Base-by-base conservation (phyloP, 2,797 vertebrate species). In the Furcifer pardalis region DNA sequence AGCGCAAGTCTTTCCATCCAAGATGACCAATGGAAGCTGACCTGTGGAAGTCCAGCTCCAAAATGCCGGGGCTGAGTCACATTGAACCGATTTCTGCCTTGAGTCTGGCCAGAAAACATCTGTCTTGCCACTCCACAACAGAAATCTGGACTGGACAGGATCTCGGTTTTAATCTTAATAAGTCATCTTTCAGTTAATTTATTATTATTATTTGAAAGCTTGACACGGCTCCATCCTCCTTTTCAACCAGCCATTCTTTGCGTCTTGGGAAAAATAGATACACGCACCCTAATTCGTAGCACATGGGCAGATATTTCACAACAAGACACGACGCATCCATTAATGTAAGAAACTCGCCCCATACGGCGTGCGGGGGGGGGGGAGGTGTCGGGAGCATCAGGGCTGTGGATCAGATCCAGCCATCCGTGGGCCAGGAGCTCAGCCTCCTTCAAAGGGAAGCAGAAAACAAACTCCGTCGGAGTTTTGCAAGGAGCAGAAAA, bases 291-390 rank as follows among this genome's bases (percentile, higher is more conserved):
- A 85, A 85, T 85, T 56, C 40, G 27, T 80, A 74, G 69, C 84
- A 85, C 72, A 85, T 75, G 84, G 69, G 66, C 46, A 37, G 77
- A 52, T n/a, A 63, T 74, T 85, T 85, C 77, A 66, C 77, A 85
- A 74, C 27, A 62, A 85, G 69, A 85, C 60, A 66, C 77, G 80
- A 74, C 84, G 66, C 63, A 52, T 27, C 69, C 84, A 74, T 65
- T 85, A 79, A 73, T 85, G 74, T 74, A 85, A 80, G 69, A 85
- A 80, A 74, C 79, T 74, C 74, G 77, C 84, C 77, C 66, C 74
- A 60, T 85, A n/a, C n/a, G 46, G 84, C 84, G 66, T 66, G 44
- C 13, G 44, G 60, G 74, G 83, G 63, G 40, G 68, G 62, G 42
- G 21, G 69, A 73, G 60, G 42, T 74, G 80, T 85, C 60, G n/a